Conservation (phyloP, 2,113 vertebrate genomes). For the Archilochus colubris region DNA sequence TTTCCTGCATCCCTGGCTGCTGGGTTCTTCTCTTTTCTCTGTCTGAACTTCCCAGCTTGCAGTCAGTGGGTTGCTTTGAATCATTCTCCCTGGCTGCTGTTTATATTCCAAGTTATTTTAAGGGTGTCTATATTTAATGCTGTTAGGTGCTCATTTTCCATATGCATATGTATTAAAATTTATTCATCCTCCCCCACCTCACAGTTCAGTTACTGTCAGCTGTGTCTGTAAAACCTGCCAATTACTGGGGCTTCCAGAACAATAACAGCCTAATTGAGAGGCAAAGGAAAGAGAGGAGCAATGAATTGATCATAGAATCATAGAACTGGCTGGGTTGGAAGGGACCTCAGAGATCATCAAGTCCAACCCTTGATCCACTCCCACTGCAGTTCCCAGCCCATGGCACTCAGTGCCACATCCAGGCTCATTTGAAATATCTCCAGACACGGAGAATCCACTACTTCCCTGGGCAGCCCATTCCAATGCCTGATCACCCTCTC, state of each 20-base stretch:
- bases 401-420: no score
- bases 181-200: constrained; percentile 3
- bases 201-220: not conserved
- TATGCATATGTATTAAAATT: constrained; percentile 52
- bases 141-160: not conserved
- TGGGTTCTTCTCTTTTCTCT: not conserved
- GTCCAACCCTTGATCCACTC: no score
- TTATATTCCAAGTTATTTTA: not conserved
- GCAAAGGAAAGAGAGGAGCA: not conserved
- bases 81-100: not conserved
- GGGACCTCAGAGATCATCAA: no score
- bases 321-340: no score
- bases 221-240: constrained; percentile 29
- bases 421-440: no score
- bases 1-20: not conserved
- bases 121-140: not conserved
- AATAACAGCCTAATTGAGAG: constrained; percentile 33
- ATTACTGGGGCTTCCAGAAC: constrained; percentile 20
- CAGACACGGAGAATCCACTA: no score
- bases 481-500: no score
- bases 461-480: no score
- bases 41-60: not conserved
- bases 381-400: no score
- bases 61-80: not conserved
- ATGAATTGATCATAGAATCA: not conserved